Conservation (phyloP, 2,797 vertebrate genomes). For the Argya squamiceps region DNA sequence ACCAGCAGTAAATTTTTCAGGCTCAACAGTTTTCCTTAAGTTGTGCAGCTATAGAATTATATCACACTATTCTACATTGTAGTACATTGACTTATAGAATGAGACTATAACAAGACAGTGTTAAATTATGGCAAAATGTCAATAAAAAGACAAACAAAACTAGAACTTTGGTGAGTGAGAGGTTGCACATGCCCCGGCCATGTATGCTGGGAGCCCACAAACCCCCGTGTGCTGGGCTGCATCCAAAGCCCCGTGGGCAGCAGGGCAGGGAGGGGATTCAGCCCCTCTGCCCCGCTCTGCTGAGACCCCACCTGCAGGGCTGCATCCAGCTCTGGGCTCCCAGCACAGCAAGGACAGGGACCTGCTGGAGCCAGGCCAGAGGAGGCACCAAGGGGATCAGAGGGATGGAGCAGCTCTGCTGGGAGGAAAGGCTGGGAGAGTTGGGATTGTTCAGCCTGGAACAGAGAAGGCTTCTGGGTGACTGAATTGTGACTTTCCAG, state of each 20-base stretch:
- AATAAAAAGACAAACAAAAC: background rate
- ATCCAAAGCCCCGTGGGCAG: background rate
- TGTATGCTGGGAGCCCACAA: background rate
- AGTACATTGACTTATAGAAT: background rate
- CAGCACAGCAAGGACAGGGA: background rate
- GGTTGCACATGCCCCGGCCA: fast-evolving
- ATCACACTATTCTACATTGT: background rate
- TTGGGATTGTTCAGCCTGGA: fast-evolving
- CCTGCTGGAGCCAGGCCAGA: background rate
- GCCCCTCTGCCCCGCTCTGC: background rate
- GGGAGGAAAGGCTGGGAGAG: background rate
- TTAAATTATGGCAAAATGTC: background rate
- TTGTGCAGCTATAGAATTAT: background rate
- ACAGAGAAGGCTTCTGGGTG: fast-evolving
- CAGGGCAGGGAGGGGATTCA: background rate
- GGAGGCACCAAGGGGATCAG: background rate
- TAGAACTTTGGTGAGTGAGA: background rate
- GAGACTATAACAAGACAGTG: background rate
- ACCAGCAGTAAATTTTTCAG: background rate
- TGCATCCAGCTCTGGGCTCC: background rate
- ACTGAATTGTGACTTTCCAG: fast-evolving
- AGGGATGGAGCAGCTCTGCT: background rate
- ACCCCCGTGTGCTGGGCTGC: background rate
- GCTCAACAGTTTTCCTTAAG: background rate
- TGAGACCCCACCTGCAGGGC: background rate